These are phyloP conservation scores for Syngnathus acus DNA, from an alignment of 2,797 vertebrate genomes.

Conservation along the genomic window DNA sequence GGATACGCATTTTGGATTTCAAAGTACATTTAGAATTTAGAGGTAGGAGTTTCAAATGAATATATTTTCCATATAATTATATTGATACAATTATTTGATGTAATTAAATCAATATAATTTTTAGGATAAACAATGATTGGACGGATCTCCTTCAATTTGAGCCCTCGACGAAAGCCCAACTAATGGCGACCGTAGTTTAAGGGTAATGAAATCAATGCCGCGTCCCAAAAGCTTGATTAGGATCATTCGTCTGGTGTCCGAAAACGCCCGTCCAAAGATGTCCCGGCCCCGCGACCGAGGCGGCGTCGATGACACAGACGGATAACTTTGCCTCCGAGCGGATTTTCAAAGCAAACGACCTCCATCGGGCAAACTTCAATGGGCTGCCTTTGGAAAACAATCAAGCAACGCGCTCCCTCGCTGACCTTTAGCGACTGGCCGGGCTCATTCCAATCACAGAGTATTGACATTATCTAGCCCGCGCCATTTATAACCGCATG, in stretches of 20 bases:
- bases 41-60: too few relatives aligned
- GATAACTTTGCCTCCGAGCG: conserved; percentile 49
- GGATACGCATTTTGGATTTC: too few relatives aligned
- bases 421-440: conserved; percentile 64
- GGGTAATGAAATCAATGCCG: conserved; percentile 19
- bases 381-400: conserved; percentile 67
- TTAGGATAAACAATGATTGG: too few relatives aligned
- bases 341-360: conserved; percentile 59
- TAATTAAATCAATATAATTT: too few relatives aligned
- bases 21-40: too few relatives aligned
- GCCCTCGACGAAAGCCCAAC: conserved; percentile 8
- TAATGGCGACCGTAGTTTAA: conserved; percentile 7
- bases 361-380: conserved; percentile 64
- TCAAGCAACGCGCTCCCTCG: conserved; percentile 58
- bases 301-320: conserved; percentile 46
- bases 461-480: conserved; percentile 66
- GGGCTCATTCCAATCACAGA: conserved; percentile 65
- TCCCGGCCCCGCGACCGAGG: not conserved
- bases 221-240: conserved; percentile 16
- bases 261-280: conserved; percentile 2
- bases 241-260: conserved; percentile 8
- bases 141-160: conserved; percentile 17
- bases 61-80: too few relatives aligned
- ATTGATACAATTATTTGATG: too few relatives aligned
- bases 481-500: conserved; percentile 60